These are phyloP conservation scores for Chanos chanos DNA, from an alignment of 2,797 vertebrate species.

Conservation along the genomic window DNA sequence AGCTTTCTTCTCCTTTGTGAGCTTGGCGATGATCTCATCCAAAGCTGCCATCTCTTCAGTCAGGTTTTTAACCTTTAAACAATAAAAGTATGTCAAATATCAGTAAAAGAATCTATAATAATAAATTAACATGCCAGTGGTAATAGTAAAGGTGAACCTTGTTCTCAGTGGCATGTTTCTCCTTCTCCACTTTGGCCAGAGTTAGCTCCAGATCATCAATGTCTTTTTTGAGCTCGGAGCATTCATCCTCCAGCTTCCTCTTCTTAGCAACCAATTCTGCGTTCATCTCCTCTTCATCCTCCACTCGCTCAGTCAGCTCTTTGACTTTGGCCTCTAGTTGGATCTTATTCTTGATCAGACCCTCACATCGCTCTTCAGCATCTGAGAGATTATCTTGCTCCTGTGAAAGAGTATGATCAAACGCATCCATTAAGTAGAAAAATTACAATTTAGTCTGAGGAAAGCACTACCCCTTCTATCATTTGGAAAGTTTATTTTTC, in stretches of 20 bases:
- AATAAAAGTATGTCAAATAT: neutral
- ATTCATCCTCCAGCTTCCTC: slow-evolving; percentile 78
- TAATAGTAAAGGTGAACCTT: slow-evolving; percentile 60
- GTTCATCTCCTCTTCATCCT: slow-evolving; percentile 82
- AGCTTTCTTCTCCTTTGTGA: slow-evolving; percentile 79
- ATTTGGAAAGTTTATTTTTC: neutral
- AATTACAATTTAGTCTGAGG: neutral
- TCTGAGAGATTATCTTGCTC: slow-evolving; percentile 76
- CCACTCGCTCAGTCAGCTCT: slow-evolving; percentile 75
- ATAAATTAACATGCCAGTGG: neutral
- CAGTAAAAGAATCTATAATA: neutral
- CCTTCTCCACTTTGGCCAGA: slow-evolving; percentile 79
- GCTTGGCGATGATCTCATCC: slow-evolving; percentile 73
- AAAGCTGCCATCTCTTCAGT: slow-evolving; percentile 78
- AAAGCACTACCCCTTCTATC: too few relatives aligned
- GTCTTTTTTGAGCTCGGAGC: slow-evolving; percentile 78
- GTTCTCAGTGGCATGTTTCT: slow-evolving; percentile 81
- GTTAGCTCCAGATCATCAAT: slow-evolving; percentile 79
- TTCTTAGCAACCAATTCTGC: slow-evolving; percentile 77
- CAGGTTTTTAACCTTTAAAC: slow-evolving; percentile 77
- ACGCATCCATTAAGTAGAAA: neutral
- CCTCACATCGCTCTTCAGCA: slow-evolving; percentile 78
- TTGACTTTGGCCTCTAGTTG: slow-evolving; percentile 81
- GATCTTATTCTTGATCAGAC: slow-evolving; percentile 82
- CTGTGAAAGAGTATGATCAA: slow-evolving; percentile 37